A percentile compares a stretch with the other conserved stretches of the same genome.
phyloP scores from a whole-genome alignment of 2,113 vertebrate genomes.

The Alethe diademata region DNA sequence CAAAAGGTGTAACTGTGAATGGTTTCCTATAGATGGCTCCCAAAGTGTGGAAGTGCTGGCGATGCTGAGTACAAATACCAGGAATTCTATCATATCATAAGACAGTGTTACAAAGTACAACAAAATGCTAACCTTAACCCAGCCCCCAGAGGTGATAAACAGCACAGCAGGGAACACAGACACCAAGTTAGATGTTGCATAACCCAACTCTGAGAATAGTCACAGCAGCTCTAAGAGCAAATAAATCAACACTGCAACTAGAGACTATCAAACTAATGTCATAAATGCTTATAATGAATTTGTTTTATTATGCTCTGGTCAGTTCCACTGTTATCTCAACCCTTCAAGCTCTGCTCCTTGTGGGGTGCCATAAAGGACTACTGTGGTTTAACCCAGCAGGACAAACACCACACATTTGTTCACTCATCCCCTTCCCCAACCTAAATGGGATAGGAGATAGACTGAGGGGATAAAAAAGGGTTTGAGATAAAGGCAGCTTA shows the following conservation, averaged over 20 bases:
- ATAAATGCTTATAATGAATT: not conserved
- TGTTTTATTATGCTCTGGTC: not conserved
- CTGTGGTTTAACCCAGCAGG: not conserved
- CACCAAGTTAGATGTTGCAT: not conserved
- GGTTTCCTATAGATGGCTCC: not conserved
- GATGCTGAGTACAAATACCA: not conserved
- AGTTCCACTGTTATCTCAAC: not conserved
- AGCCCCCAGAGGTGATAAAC: not conserved
- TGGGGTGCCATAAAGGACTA: not conserved
- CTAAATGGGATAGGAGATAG: not conserved
- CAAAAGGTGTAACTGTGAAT: not conserved
- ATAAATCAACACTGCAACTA: not conserved
- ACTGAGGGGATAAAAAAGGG: not conserved
- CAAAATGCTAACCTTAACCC: not conserved
- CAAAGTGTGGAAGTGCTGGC: not conserved
- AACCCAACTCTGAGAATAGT: not conserved
- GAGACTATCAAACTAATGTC: not conserved
- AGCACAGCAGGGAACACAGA: not conserved
- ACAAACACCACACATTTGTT: not conserved
- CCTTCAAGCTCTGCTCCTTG: not conserved
- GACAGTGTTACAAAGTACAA: not conserved
- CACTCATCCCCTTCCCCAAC: rapidly evolving
- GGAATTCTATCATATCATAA: not conserved
- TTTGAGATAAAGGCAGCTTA: not conserved
- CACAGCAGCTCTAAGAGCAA: not conserved